Conservation (phyloP, 2,888 invertebrate genomes). For the Apantesis nais region DNA sequence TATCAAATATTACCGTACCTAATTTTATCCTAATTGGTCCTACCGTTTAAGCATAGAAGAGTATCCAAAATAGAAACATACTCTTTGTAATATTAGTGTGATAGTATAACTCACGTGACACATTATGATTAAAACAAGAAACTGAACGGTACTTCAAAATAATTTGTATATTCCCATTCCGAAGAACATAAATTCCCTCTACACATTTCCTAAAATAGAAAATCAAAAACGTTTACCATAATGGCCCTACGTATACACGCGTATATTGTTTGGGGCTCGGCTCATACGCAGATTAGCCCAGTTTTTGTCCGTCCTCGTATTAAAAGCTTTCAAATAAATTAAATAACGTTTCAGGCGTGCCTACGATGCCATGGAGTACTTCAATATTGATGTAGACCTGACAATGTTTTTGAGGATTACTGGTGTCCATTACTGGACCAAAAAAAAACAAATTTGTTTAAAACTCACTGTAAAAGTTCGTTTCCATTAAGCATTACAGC, state of each 20-base stretch:
- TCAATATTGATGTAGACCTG: constrained; percentile 48
- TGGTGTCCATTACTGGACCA: neutral
- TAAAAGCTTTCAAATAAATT: constrained; percentile 80
- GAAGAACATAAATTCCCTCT: neutral
- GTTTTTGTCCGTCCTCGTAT: constrained; percentile 63
- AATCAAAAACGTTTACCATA: constrained; percentile 25
- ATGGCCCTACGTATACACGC: constrained; percentile 15
- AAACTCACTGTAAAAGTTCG: neutral
- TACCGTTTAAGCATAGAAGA: neutral
- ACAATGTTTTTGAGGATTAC: constrained; percentile 33
- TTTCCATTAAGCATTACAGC: neutral
- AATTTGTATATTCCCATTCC: neutral
- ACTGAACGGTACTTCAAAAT: neutral
- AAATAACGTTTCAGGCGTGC: constrained; percentile 70
- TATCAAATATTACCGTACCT: too few species aligned
- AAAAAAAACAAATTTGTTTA: neutral
- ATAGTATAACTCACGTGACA: neutral
- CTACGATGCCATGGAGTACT: constrained; percentile 57
- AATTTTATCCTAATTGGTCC: neutral
- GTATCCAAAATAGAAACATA: neutral
- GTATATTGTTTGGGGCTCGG: constrained; percentile 49
- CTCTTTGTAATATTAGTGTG: neutral
- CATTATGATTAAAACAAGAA: neutral
- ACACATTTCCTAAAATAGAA: constrained; percentile 15
- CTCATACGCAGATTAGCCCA: constrained; percentile 66